Base-by-base conservation (phyloP, 1,140 invertebrate genomes). In the Pogonomyrmex californicus region DNA sequence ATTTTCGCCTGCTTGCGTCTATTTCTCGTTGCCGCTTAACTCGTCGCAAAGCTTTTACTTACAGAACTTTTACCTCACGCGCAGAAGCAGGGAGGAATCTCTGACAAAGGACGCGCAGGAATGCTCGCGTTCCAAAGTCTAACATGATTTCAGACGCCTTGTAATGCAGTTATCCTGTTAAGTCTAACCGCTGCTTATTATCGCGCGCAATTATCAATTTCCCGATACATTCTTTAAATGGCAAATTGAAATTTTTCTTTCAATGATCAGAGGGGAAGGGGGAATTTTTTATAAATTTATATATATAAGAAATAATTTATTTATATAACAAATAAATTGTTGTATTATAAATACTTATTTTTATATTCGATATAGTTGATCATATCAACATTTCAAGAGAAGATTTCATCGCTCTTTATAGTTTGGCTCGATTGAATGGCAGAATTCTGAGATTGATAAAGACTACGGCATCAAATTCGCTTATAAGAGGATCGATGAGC, bases 11-110 rank as follows among this genome's bases (percentile, higher is more conserved):
- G 60, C 44, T 66, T 65, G 75, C 86, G 65, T 90, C 83, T 90
- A 86, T 90, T 90, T 90, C 23, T 23, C 66, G 56, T 47, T 71
- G 83, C 62, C 88, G 87, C 75, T 90, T 90, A 90, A 90, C 66
- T 75, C 58, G 38, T 83, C 85, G 54, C 54, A 14, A 75, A 85
- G 86, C 76, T 86, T 86, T 76, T 83, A 68, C 41, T 76, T 83
- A 68, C 41, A 14, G 60, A 87, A 86, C 70, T 86, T 81, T 76
- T 83, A 66, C 85, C 12, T 63, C 33, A n/a, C 38, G 36, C 44
- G 86, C 73, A 76, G 60, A 38, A 79, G 30, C 56, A 54, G 23
- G 23, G 14, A 60, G 14, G 56, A 87, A 79, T 90, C 82, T 58
- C 56, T 56, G 65, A 87, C 79, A 51, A 79, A 89, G 58, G 33